phyloP scores from a whole-genome alignment of 2,888 invertebrate species.

The Epinotia ramella region DNA sequence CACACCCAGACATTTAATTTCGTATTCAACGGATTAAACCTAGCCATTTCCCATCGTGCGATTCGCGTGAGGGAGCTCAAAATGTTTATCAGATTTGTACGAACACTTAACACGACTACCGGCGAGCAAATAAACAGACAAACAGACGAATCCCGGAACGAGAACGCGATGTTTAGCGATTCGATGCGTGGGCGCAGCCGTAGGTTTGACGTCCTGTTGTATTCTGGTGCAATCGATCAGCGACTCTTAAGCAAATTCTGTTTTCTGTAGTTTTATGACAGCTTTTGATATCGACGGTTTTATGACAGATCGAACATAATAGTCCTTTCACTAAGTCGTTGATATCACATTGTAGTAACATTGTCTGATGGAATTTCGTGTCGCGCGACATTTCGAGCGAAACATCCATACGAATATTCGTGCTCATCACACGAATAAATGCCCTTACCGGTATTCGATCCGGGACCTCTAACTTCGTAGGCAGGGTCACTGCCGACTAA shows the following conservation, averaged over 20 bases:
- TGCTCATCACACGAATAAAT: no score
- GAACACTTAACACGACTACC: constrained; percentile 68
- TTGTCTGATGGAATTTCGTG: no score
- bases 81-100: constrained; percentile 69
- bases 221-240: background rate
- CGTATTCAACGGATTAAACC: constrained; percentile 16
- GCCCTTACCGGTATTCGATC: no score
- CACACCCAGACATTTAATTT: background rate
- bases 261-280: background rate
- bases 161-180: constrained; percentile 52
- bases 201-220: constrained; percentile 40
- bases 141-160: constrained; percentile 46
- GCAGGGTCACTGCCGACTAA: no score
- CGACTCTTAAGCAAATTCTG: background rate
- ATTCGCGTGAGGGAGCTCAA: constrained; percentile 66
- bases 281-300: no score
- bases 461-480: no score
- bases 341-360: no score
- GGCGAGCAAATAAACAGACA: constrained; percentile 64
- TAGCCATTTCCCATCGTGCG: constrained; percentile 50
- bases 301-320: no score
- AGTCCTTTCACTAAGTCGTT: no score
- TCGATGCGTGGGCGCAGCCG: constrained; percentile 36
- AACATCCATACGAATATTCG: no score
- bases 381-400: no score